Evolutionary conservation across 2,888 invertebrate genomes (phyloP).

Genomic region (Protodeltote pygarga): DNA sequence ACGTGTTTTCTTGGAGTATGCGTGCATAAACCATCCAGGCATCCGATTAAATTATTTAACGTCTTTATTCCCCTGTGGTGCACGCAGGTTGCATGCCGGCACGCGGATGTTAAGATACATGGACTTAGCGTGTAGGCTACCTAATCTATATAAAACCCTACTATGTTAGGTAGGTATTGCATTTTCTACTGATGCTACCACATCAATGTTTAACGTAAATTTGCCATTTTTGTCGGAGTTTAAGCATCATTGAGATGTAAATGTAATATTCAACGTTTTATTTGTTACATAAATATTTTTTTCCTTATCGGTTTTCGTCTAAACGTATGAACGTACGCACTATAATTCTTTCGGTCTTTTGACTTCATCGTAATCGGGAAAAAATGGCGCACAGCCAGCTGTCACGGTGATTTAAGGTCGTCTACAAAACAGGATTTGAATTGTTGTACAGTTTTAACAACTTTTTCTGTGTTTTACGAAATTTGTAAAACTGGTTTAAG

Average conservation of each 20-base stretch:
- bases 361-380: conserved; percentile 44
- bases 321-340: conserved; percentile 31
- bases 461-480: too few species aligned
- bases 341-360: conserved; percentile 40
- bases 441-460: conserved; percentile 5
- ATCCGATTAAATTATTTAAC: conserved; percentile 85
- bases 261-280: not conserved
- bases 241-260: not conserved
- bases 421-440: conserved; percentile 39
- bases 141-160: conserved; percentile 46
- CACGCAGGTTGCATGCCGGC: conserved; percentile 81
- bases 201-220: conserved; percentile 12
- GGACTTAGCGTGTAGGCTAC: conserved; percentile 59
- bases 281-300: conserved; percentile 10
- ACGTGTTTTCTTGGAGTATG: conserved; percentile 64
- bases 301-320: conserved; percentile 21
- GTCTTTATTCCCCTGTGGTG: conserved; percentile 84
- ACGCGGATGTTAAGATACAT: conserved; percentile 77
- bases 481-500: not conserved
- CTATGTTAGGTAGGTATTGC: conserved; percentile 10
- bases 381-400: conserved; percentile 48
- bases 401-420: conserved; percentile 42
- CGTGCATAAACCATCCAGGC: conserved; percentile 77
- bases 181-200: conserved; percentile 8
- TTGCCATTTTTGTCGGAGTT: conserved; percentile 3